A percentile compares a stretch with the other conserved stretches of the same genome.
phyloP scores from a whole-genome alignment of 2,113 vertebrate species.

The Pomatostomus ruficeps region DNA sequence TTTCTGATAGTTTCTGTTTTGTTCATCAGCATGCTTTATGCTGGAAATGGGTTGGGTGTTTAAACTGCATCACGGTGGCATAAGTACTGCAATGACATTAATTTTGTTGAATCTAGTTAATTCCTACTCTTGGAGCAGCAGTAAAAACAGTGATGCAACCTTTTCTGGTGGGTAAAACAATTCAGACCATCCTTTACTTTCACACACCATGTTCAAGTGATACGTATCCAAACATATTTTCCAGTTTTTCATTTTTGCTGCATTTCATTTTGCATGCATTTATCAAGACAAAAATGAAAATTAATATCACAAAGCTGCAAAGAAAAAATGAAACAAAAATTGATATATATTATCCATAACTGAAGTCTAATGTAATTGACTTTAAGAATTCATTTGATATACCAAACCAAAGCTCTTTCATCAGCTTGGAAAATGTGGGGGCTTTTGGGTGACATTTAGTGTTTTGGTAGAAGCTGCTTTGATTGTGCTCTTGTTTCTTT shows the following conservation, averaged over 20 bases:
- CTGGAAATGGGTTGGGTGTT: neutral
- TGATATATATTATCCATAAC: neutral
- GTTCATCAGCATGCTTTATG: neutral
- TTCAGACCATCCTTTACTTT: neutral
- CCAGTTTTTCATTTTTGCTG: neutral
- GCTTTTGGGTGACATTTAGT: neutral
- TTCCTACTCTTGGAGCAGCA: neutral
- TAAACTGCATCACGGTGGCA: neutral
- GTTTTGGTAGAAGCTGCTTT: neutral
- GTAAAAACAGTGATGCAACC: rapidly evolving
- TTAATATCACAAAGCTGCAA: neutral
- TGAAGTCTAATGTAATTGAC: neutral
- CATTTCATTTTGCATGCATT: too few relatives aligned
- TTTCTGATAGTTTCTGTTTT: neutral
- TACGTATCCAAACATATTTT: neutral
- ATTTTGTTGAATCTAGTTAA: neutral
- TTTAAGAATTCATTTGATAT: neutral
- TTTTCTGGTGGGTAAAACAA: neutral
- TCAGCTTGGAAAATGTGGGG: neutral
- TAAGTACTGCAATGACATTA: neutral
- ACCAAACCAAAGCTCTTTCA: neutral
- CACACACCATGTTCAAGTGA: neutral
- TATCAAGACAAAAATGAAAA: neutral
- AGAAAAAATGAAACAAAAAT: neutral
- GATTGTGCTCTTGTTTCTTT: neutral